These are phyloP conservation scores for Alviniconcha marisindica DNA, from an alignment of 1,140 invertebrate genomes.

Conservation along the genomic window DNA sequence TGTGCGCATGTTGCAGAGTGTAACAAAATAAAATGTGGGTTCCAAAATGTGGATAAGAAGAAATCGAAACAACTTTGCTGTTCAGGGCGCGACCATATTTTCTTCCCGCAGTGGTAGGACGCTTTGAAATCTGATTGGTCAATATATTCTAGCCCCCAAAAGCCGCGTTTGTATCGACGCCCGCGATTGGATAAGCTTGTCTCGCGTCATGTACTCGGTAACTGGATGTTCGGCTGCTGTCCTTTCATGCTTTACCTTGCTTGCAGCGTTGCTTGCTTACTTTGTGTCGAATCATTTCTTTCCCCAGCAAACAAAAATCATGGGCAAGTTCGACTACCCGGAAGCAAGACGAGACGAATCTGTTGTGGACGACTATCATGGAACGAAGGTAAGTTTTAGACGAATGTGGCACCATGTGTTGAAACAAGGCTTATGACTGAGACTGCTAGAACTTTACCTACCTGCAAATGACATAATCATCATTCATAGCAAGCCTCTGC, in stretches of 20 bases:
- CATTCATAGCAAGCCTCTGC: too few relatives aligned
- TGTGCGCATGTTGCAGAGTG: too few relatives aligned
- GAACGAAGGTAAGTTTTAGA: conserved; percentile 85
- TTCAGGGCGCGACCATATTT: not conserved
- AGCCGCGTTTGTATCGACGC: not conserved
- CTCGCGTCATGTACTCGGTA: not conserved
- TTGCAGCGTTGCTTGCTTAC: not conserved
- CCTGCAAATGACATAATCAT: too few relatives aligned
- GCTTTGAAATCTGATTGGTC: not conserved
- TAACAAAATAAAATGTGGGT: too few relatives aligned
- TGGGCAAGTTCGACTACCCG: conserved; percentile 81
- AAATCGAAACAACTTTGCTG: not conserved
- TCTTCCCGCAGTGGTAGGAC: not conserved
- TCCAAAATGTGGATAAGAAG: not conserved
- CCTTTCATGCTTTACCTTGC: not conserved
- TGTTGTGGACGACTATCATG: conserved; percentile 89
- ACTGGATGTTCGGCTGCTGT: not conserved
- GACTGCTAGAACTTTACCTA: too few relatives aligned
- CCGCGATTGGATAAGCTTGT: not conserved
- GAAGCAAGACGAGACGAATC: conserved; percentile 85
- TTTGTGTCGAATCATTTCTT: conserved; percentile 6
- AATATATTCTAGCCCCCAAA: not conserved
- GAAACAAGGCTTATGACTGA: too few relatives aligned
- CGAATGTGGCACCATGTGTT: too few relatives aligned
- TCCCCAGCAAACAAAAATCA: conserved; percentile 8